phyloP scores from a whole-genome alignment of 2,797 vertebrate genomes.

The Acipenser oxyrinchus region DNA sequence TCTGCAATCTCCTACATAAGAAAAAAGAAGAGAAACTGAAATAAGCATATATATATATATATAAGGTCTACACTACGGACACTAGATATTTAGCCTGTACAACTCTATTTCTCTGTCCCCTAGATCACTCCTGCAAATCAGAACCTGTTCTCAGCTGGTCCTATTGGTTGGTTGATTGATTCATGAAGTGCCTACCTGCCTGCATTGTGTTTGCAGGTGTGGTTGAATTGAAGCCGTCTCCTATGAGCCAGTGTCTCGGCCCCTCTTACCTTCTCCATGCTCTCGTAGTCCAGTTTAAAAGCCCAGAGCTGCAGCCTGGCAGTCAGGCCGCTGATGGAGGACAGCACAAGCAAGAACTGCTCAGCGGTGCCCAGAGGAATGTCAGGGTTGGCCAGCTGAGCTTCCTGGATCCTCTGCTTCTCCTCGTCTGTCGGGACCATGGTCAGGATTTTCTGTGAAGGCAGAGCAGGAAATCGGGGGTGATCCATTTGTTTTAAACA shows the following conservation, averaged over 20 bases:
- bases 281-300: constrained; percentile 93
- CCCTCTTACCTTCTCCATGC: constrained; percentile 74
- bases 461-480: background rate
- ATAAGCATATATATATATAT: too few species aligned
- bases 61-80: too few species aligned
- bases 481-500: too few species aligned
- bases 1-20: constrained; percentile 81
- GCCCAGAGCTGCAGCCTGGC: constrained; percentile 92
- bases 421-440: constrained; percentile 97
- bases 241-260: background rate
- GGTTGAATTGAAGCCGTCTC: background rate
- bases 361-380: constrained; percentile 86
- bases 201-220: background rate
- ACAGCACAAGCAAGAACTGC: constrained; percentile 84
- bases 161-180: too few species aligned
- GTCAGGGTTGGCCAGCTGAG: constrained; percentile 82
- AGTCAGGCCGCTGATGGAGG: constrained; percentile 76
- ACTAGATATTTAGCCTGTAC: too few species aligned
- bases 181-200: background rate
- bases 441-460: constrained; percentile 83
- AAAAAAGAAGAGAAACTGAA: background rate
- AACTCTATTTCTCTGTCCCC: too few species aligned
- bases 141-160: too few species aligned
- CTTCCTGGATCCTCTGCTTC: constrained; percentile 93
- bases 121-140: too few species aligned